Base-by-base conservation (phyloP, 2,888 invertebrate genomes). In the Hypena proboscidalis region DNA sequence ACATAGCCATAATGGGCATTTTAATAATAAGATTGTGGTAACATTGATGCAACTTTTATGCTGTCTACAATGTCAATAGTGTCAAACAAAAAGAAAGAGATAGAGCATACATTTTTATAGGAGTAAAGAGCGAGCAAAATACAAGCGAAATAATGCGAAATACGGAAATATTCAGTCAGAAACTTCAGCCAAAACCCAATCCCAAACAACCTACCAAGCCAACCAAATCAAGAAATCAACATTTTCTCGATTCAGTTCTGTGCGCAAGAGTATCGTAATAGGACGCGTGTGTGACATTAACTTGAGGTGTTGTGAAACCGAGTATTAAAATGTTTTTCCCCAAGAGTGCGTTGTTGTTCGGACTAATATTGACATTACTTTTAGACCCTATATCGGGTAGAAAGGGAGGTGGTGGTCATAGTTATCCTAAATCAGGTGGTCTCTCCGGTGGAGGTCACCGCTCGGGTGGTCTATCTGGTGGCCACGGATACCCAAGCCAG, bases 341-440 rank as follows among this genome's bases (percentile, higher is more conserved):
- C 20, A 69, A 69, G 58, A 75, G 70, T 63, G 70, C 67, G 55
- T 61, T 84, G 25, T 61, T 84, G 43, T 80, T 76, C 58, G 74
- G 75, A 34, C 62, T 83, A 51, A 39, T 85, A 61, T 67, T 65
- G 49, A 60, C 64, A 1, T 47, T 66, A 23, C 32, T 64, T 14
- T 60, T 71, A 37, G 60, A 70, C 30, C 70, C 72, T 23, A 68
- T 64, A 51, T 68, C 67, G 20, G 67, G 71, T 27, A 68, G 72
- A 43, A 69, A 43, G 37, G 62, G 74, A 25, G 62, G 63, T 21
- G 55, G 75, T 48, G 60, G 77, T 7, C 78, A 77, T 46, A 63
- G 68, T 37, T 78, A 83, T 57, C 79, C 83, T 4, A 66, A 61
- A 40, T 73, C 75, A 1, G 74, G 74, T n/a, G 74, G 77, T 7